phyloP scores from a whole-genome alignment of 2,797 vertebrate species.

The Intellagama lesueurii region DNA sequence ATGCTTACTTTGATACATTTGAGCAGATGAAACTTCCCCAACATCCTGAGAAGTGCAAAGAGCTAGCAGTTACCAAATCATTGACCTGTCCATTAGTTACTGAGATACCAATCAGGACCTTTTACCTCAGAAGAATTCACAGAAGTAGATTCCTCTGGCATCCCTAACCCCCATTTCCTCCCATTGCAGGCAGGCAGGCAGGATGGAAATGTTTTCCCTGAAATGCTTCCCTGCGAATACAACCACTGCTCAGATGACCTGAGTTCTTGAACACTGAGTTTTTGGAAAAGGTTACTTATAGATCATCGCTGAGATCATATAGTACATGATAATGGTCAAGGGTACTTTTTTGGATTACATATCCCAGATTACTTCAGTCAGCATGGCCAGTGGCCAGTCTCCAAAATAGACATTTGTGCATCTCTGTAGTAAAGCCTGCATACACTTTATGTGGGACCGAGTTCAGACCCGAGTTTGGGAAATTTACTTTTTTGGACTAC shows the following conservation, averaged over 20 bases:
- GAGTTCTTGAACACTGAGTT: background rate
- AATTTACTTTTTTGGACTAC: too few species aligned
- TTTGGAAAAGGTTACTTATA: slow-evolving; percentile 11
- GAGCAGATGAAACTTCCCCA: background rate
- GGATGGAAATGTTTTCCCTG: background rate
- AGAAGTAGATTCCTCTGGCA: background rate
- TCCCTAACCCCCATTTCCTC: background rate
- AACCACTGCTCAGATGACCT: background rate
- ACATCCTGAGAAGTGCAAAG: background rate
- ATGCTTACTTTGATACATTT: background rate
- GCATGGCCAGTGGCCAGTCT: too few species aligned
- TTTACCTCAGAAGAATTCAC: background rate
- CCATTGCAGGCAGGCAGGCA: background rate
- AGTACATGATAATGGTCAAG: background rate
- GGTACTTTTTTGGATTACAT: too few species aligned
- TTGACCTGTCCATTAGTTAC: background rate
- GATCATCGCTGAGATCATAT: background rate
- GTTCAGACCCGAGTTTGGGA: too few species aligned
- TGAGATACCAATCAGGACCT: background rate
- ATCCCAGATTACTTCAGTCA: too few species aligned
- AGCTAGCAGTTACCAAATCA: background rate
- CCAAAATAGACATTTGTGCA: too few species aligned
- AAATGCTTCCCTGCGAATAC: background rate
- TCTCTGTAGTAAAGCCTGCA: too few species aligned
- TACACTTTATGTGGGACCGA: background rate